Percentiles rank a stretch among this genome's conserved stretches.
These are phyloP conservation scores for Coranthus polyacanthus DNA, from an alignment of 2,797 vertebrate species.

Conservation along the genomic window DNA sequence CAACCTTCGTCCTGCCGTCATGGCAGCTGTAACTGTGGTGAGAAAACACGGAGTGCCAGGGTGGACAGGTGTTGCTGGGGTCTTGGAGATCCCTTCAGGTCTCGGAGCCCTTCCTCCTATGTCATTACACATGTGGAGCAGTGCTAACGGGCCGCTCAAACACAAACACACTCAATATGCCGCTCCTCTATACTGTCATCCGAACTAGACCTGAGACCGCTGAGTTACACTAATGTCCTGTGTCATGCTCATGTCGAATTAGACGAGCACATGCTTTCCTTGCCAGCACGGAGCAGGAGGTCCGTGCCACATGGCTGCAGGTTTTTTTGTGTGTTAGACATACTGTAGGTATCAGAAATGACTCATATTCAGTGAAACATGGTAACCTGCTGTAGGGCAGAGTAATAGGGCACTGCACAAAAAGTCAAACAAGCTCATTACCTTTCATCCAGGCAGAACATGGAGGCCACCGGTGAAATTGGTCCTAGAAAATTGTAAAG, in stretches of 20 bases:
- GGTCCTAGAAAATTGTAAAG: slow-evolving; percentile 66
- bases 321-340: slow-evolving; percentile 19
- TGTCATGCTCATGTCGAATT: slow-evolving; percentile 59
- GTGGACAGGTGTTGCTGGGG: slow-evolving; percentile 77
- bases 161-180: slow-evolving; percentile 33
- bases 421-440: slow-evolving; percentile 78
- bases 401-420: slow-evolving; percentile 67
- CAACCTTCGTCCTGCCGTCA: slow-evolving; percentile 68
- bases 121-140: slow-evolving; percentile 68
- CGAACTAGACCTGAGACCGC: slow-evolving; percentile 39
- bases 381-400: slow-evolving; percentile 62
- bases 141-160: slow-evolving; percentile 66
- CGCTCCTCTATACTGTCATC: slow-evolving; percentile 21
- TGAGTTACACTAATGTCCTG: slow-evolving; percentile 59
- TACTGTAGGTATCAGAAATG: slow-evolving; percentile 58
- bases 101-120: slow-evolving; percentile 50
- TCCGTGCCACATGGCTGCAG: slow-evolving; percentile 63
- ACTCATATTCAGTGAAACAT: slow-evolving; percentile 62
- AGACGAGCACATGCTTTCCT: slow-evolving; percentile 54
- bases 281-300: slow-evolving; percentile 55
- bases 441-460: slow-evolving; percentile 73
- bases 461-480: slow-evolving; percentile 66
- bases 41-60: slow-evolving; percentile 63
- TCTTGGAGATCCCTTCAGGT: slow-evolving; percentile 65
- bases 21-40: slow-evolving; percentile 74